phyloP scores from a whole-genome alignment of 2,888 invertebrate species.

The Thelaira solivaga region DNA sequence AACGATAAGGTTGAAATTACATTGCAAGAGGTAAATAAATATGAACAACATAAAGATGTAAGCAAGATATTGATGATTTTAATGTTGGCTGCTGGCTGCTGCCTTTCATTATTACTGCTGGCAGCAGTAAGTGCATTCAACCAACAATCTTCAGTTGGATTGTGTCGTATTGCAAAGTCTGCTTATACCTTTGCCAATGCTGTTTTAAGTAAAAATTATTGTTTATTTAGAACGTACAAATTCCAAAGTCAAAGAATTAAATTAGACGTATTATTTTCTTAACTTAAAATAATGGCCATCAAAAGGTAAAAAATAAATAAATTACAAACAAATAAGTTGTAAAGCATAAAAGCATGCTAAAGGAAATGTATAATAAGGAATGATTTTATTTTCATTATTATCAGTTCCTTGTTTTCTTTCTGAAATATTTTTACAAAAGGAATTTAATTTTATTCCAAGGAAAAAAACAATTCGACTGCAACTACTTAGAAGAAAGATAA shows the following conservation, averaged over 20 bases:
- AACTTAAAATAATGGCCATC: slow-evolving; percentile 43
- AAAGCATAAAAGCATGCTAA: background rate
- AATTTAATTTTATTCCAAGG: too few species aligned
- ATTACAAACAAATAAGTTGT: slow-evolving; percentile 22
- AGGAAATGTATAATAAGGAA: background rate
- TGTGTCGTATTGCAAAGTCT: background rate
- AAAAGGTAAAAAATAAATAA: slow-evolving; percentile 39
- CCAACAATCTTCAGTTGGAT: background rate
- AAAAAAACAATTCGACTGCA: too few species aligned
- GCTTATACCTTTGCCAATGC: background rate
- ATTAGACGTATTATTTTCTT: slow-evolving; percentile 48
- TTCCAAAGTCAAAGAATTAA: slow-evolving; percentile 46
- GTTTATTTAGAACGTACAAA: slow-evolving; percentile 28
- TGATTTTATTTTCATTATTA: too few species aligned
- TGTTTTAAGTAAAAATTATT: slow-evolving; percentile 20
- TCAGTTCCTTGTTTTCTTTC: too few species aligned
- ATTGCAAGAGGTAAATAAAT: slow-evolving; percentile 38
- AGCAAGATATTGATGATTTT: background rate
- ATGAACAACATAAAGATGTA: slow-evolving; percentile 5
- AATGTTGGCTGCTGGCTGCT: background rate
- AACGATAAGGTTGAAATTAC: background rate
- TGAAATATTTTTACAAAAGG: too few species aligned
- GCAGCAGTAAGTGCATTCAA: background rate
- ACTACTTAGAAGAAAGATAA: too few species aligned
- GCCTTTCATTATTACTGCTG: background rate